These are phyloP conservation scores for Sycophaga agraensis DNA, from an alignment of 1,140 invertebrate genomes.

Conservation along the genomic window DNA sequence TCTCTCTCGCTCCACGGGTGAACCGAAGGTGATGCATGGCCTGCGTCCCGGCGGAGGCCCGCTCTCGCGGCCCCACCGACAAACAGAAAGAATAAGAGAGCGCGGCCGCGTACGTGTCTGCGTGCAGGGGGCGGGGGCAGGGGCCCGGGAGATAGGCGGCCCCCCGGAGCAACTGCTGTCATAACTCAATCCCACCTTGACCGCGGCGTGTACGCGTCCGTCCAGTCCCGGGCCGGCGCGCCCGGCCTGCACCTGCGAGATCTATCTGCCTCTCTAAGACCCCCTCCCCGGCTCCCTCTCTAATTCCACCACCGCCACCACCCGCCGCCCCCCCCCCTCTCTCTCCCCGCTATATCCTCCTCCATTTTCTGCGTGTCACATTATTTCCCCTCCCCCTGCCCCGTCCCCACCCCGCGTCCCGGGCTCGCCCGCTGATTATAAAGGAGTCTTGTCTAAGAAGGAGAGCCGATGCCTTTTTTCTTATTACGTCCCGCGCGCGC, in stretches of 20 bases:
- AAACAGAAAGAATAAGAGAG: constrained; percentile 30
- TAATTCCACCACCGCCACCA: constrained; percentile 25
- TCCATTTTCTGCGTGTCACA: constrained; percentile 24
- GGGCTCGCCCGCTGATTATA: constrained; percentile 27
- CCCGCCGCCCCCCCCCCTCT: constrained; percentile 10
- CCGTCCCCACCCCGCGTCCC: constrained; percentile 19
- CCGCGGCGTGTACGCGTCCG: constrained; percentile 26
- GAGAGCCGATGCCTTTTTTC: neutral
- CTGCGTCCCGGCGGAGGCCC: constrained; percentile 48
- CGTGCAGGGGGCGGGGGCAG: constrained; percentile 32
- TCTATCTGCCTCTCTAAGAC: neutral
- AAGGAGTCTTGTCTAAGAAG: constrained; percentile 6
- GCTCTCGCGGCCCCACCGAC: constrained; percentile 29
- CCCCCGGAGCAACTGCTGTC: constrained; percentile 58
- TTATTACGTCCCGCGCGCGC: no score
- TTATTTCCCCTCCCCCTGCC: constrained; percentile 15
- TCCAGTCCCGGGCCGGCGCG: constrained; percentile 35
- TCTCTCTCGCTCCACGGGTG: no score
- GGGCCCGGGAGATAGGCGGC: constrained; percentile 36
- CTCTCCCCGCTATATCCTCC: neutral
- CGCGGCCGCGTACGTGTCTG: constrained; percentile 44
- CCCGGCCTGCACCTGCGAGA: constrained; percentile 41
- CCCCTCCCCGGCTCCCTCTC: constrained; percentile 1
- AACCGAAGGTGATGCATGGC: constrained; percentile 57
- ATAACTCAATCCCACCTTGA: constrained; percentile 60